phyloP scores from a whole-genome alignment of 2,888 invertebrate species.

The Phragmatobia fuliginosa region DNA sequence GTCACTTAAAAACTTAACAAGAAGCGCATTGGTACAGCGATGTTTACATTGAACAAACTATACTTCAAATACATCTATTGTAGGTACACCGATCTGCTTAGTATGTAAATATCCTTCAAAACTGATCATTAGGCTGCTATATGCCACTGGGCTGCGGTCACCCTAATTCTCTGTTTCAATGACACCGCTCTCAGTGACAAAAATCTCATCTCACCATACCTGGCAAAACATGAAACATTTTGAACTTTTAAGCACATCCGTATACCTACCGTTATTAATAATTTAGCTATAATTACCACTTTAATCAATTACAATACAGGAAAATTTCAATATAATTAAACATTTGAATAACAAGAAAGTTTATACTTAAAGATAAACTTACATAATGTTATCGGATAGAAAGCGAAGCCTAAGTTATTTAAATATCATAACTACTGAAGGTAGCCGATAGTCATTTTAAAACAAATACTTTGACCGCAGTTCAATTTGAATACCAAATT shows the following conservation, averaged over 20 bases:
- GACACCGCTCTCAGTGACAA: too few species aligned
- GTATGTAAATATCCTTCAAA: not conserved
- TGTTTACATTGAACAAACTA: not conserved
- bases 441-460: slow-evolving; percentile 35
- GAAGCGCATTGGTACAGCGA: not conserved
- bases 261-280: not conserved
- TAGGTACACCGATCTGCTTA: not conserved
- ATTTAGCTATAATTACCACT: not conserved
- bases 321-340: slow-evolving; percentile 15
- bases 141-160: too few species aligned
- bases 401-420: slow-evolving; percentile 38
- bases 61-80: not conserved
- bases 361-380: not conserved
- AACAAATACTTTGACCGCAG: slow-evolving; percentile 49
- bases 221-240: not conserved
- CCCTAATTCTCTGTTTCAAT: too few species aligned
- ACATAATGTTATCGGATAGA: slow-evolving; percentile 43
- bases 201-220: not conserved
- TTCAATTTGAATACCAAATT: slow-evolving; percentile 11
- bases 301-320: slow-evolving; percentile 1
- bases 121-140: not conserved
- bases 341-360: slow-evolving; percentile 10
- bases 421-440: slow-evolving; percentile 27
- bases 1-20: not conserved
- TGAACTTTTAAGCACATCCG: not conserved